A percentile compares a stretch with the other conserved stretches of the same genome.
phyloP scores from a whole-genome alignment of 2,888 invertebrate species.

The Idaea biselata region DNA sequence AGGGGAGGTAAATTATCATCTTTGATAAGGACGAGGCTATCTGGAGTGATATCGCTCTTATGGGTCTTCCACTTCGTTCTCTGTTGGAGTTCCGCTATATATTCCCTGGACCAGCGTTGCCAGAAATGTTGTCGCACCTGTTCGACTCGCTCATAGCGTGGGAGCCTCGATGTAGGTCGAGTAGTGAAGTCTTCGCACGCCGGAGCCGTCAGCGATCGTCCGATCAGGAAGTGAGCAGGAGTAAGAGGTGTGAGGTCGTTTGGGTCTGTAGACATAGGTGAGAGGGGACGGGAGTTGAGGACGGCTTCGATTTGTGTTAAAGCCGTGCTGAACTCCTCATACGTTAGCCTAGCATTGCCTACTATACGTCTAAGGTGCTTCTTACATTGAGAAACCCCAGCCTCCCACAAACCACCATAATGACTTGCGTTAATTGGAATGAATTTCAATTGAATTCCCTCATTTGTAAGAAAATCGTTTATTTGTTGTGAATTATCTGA shows the following conservation, averaged over 20 bases:
- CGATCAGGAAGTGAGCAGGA: conserved; percentile 40
- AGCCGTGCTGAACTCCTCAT: conserved; percentile 28
- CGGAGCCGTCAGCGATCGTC: conserved; percentile 19
- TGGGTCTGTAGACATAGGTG: conserved; percentile 28
- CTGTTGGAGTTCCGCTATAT: conserved; percentile 27
- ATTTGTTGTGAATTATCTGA: background rate
- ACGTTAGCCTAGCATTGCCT: conserved; percentile 11
- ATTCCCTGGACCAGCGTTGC: conserved; percentile 25
- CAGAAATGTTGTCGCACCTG: conserved; percentile 21
- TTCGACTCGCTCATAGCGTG: conserved; percentile 16
- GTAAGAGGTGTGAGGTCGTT: conserved; percentile 32
- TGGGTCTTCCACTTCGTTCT: conserved; percentile 24
- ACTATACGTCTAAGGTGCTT: conserved; percentile 4
- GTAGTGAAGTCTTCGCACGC: conserved; percentile 8
- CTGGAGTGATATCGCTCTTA: conserved; percentile 8
- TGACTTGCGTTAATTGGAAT: conserved; percentile 18
- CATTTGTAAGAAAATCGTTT: conserved; percentile 8
- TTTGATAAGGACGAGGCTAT: conserved; percentile 25
- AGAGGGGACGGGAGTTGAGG: conserved; percentile 31
- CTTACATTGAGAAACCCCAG: conserved; percentile 11
- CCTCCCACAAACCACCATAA: conserved; percentile 18
- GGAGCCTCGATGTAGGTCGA: conserved; percentile 3
- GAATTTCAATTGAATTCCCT: conserved; percentile 19
- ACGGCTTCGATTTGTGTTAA: conserved; percentile 29
- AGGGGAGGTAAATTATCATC: conserved; percentile 26